These are phyloP conservation scores for Indicator maculatus DNA, from an alignment of 2,113 vertebrate species.

Conservation along the genomic window DNA sequence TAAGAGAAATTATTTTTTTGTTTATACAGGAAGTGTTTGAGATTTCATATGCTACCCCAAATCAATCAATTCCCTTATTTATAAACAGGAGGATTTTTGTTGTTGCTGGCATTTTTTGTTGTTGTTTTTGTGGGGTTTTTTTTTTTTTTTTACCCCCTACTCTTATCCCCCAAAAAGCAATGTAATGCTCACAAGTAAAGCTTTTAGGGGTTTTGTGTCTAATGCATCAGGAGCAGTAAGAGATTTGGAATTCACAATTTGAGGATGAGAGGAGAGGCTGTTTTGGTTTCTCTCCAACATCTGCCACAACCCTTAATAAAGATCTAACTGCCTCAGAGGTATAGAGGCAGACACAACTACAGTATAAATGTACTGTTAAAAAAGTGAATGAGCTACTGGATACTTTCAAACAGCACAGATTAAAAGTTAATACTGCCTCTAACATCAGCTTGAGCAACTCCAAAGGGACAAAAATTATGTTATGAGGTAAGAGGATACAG, in stretches of 20 bases:
- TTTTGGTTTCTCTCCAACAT: background rate
- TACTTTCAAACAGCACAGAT: background rate
- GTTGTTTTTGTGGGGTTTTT: no score
- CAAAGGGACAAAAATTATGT: constrained; percentile 6
- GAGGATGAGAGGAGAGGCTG: background rate
- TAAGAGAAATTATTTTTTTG: background rate
- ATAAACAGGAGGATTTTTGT: background rate
- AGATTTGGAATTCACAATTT: background rate
- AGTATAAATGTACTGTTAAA: background rate
- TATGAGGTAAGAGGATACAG: background rate
- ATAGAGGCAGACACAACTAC: background rate
- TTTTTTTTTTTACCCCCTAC: no score
- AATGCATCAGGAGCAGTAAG: rapidly evolving
- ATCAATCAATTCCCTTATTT: background rate
- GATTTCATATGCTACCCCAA: background rate
- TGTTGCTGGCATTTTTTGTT: no score
- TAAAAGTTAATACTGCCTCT: background rate
- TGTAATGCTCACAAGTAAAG: rapidly evolving
- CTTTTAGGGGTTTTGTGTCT: background rate
- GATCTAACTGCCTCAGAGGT: background rate
- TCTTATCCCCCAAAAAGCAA: background rate
- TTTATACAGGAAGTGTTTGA: background rate
- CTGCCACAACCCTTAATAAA: background rate
- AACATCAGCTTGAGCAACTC: background rate
- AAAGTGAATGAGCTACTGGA: background rate